phyloP scores from a whole-genome alignment of 2,888 invertebrate genomes.

The Sclerodermus sp. region DNA sequence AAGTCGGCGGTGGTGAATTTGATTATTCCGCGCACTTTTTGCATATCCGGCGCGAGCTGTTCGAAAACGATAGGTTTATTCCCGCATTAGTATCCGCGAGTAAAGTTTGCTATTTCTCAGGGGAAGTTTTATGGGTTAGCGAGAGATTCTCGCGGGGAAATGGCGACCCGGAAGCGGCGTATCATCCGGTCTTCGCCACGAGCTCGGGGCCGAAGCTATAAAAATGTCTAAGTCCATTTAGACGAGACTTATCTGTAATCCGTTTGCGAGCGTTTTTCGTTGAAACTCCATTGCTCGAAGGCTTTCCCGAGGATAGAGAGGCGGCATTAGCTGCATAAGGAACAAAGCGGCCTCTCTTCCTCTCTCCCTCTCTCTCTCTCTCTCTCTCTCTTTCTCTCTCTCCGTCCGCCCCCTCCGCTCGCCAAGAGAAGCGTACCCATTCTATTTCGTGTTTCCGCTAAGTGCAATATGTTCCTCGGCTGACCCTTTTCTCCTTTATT shows the following conservation, averaged over 20 bases:
- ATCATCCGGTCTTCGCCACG: neutral
- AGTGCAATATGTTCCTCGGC: too few species aligned
- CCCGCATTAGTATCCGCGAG: too few species aligned
- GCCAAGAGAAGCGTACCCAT: too few species aligned
- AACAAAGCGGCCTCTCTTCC: conserved; percentile 5
- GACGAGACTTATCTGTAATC: conserved; percentile 23
- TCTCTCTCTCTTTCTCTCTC: conserved; percentile 6
- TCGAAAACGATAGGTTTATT: too few species aligned
- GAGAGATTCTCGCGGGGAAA: too few species aligned
- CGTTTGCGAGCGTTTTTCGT: conserved; percentile 24
- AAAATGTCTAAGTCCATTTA: conserved; percentile 30
- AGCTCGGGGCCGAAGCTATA: conserved; percentile 19
- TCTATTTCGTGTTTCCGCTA: too few species aligned
- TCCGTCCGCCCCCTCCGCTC: neutral
- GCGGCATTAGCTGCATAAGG: conserved; percentile 7
- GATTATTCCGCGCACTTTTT: too few species aligned
- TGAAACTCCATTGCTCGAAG: conserved; percentile 9
- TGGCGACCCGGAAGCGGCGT: neutral
- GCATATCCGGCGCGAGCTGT: too few species aligned
- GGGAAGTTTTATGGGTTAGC: too few species aligned
- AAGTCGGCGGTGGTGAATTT: too few species aligned
- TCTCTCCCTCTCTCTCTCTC: conserved; percentile 15
- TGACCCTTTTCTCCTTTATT: too few species aligned
- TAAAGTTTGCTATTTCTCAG: too few species aligned
- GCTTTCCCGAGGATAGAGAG: conserved; percentile 2